Base-by-base conservation (phyloP, 2,797 vertebrate species). In the Lacerta bilineata region DNA sequence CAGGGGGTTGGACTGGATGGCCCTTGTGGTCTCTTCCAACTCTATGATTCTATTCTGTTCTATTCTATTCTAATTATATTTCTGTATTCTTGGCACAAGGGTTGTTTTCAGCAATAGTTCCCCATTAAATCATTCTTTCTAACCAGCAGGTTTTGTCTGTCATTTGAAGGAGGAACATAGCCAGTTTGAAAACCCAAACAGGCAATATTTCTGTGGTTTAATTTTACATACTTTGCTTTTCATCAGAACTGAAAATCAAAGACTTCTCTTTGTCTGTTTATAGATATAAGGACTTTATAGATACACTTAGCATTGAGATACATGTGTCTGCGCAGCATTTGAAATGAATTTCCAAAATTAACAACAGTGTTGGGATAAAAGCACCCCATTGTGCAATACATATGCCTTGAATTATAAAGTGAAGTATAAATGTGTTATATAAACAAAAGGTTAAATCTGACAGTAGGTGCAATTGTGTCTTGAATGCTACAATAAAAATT, bases 291-390 rank as follows among this genome's bases (percentile, higher is more conserved):
- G 27, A n/a, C 68, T 71, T 29, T n/a, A n/a, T n/a, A 71, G 68
- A 33, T 71, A 71, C 68, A 33, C 68, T 64, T 64, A 71, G 29
- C 68, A 71, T 11, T n/a, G 68, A 71, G 13, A 71, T 13, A 11
- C 27, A 29, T 71, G 81, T 43, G 59, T 29, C 64, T 39, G 1
- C n/a, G 41, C 43, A 27, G 85, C 87, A 59, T 46, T 20, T 41
- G 20, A 90, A 88, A 5, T 46, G 11, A 88, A 43, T 66, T 91
- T 72, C 61, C 50, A 18, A 43, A 75, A 76, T n/a, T 39, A 77
- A 76, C 77, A 43, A 6, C 5, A 20, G 4, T 1, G 46, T 59
- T 55, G n/a, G 91, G 83, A 61, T 2, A 85, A 69, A 84, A 86
- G 76, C 20, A 76, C n/a, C 2, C 69, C 11, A 4, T 3, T 23